Conservation (phyloP, 1,140 invertebrate genomes). For the Anoplolepis gracilipes region DNA sequence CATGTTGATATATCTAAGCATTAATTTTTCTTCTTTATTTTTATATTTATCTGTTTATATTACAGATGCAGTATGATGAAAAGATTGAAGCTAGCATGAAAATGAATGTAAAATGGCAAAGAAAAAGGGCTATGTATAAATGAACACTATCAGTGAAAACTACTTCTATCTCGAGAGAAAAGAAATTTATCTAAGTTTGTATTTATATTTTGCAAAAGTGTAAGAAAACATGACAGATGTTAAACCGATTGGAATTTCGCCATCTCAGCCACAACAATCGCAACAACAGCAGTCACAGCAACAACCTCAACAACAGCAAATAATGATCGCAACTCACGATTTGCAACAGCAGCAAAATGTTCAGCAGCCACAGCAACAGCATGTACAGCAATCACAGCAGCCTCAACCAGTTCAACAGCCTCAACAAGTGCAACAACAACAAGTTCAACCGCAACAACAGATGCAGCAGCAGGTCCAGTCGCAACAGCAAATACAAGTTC, state of each 20-base stretch:
- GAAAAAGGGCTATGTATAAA: constrained; percentile 57
- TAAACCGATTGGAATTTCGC: constrained; percentile 82
- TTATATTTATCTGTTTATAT: constrained; percentile 8
- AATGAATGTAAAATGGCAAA: constrained; percentile 63
- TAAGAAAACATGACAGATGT: constrained; percentile 80
- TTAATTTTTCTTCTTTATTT: neutral
- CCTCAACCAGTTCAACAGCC: constrained; percentile 70
- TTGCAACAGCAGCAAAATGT: constrained; percentile 86
- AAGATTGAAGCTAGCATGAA: constrained; percentile 53
- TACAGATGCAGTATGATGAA: constrained; percentile 42
- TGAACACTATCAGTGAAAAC: constrained; percentile 22
- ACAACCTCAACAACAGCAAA: constrained; percentile 80
- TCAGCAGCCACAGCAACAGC: constrained; percentile 85
- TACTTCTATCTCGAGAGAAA: constrained; percentile 52
- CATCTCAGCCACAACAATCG: constrained; percentile 76
- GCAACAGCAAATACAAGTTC: constrained; percentile 80
- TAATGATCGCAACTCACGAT: constrained; percentile 82
- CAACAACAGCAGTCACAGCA: constrained; percentile 66
- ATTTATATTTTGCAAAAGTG: constrained; percentile 45
- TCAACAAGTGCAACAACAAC: constrained; percentile 81
- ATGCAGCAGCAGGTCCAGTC: constrained; percentile 85
- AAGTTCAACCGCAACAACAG: constrained; percentile 82
- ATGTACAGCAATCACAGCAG: constrained; percentile 80
- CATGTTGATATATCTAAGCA: neutral
- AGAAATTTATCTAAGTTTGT: constrained; percentile 41